Conservation (phyloP, 2,888 invertebrate species). For the Lasioglossum morio region DNA sequence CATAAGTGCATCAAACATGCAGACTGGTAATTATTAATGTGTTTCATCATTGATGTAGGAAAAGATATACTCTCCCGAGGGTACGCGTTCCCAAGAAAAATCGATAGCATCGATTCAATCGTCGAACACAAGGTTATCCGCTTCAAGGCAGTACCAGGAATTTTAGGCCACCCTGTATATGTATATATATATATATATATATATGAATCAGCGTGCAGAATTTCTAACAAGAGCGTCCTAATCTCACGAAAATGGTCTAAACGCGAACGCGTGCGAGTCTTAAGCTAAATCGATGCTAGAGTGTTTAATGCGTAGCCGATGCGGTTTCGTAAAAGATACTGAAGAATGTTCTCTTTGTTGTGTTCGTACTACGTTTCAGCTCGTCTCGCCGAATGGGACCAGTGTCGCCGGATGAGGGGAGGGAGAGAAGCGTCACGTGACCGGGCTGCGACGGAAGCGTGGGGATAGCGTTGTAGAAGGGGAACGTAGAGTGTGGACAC, state of each 20-base stretch:
- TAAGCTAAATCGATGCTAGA: conserved; percentile 32
- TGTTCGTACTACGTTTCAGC: conserved; percentile 22
- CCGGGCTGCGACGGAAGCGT: too few species aligned
- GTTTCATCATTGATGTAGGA: background rate
- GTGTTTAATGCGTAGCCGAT: conserved; percentile 13
- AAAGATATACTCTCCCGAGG: background rate
- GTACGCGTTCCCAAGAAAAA: background rate
- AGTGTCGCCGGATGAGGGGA: too few species aligned
- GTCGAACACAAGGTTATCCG: background rate
- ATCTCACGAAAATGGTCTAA: conserved; percentile 5
- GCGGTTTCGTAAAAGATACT: conserved; percentile 23
- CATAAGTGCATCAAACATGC: background rate
- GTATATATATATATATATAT: background rate
- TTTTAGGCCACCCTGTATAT: conserved; percentile 1
- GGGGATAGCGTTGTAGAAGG: too few species aligned
- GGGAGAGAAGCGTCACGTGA: too few species aligned
- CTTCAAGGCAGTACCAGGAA: background rate
- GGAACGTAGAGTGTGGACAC: too few species aligned
- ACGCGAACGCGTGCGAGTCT: background rate
- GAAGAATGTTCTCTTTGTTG: conserved; percentile 20
- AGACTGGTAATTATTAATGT: background rate
- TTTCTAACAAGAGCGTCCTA: conserved; percentile 3
- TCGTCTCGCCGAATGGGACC: conserved; percentile 13
- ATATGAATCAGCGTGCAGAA: conserved; percentile 9
- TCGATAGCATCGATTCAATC: background rate